Base-by-base conservation (phyloP, 1,140 invertebrate genomes). In the Drosophila mojavensis region DNA sequence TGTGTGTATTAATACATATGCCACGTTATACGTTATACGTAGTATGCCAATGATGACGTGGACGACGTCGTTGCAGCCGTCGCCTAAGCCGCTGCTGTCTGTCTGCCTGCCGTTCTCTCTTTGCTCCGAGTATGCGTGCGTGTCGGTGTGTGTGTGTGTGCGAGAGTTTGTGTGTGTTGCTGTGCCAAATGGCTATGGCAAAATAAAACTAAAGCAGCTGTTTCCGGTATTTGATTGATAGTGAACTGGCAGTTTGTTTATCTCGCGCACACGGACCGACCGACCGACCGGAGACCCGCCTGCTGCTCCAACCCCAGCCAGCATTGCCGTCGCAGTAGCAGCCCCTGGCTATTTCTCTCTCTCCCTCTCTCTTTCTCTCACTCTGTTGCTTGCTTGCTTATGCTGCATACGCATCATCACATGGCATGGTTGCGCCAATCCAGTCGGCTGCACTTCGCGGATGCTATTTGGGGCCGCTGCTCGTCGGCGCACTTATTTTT, bases 141-240 rank as follows among this genome's bases (percentile, higher is more conserved):
- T 66, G 47, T 66, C 59, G 36, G 58, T 45, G 33, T 81, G 64
- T 85, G 45, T 74, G 47, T 66, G 36, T 77, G 45, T 53, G 56
- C 59, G 36, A 51, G 43, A 55, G 28, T 47, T 41, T 66, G 58
- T 45, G 33, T 81, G 64, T 85, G 45, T 74, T 88, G 80, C 80
- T 89, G 76, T 88, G 83, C 84, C 84, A 84, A 88, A 88, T 88
- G 83, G 81, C 84, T 84, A 79, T 81, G 76, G 90, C 82, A 91
- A 91, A 88, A 88, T 81, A 88, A 86, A 91, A 91, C 90, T 91
- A 91, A 91, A 91, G 90, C 90, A 91, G 90, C 90, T 91, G 90
- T 91, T 91, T 91, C 90, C 90, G 90, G 90, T 91, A 90, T 91
- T 91, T 91, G 90, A 91, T 91, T 91, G 90, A 91, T 91, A 91